These are phyloP conservation scores for Zele albiditarsus DNA, from an alignment of 2,888 invertebrate genomes.

Conservation along the genomic window DNA sequence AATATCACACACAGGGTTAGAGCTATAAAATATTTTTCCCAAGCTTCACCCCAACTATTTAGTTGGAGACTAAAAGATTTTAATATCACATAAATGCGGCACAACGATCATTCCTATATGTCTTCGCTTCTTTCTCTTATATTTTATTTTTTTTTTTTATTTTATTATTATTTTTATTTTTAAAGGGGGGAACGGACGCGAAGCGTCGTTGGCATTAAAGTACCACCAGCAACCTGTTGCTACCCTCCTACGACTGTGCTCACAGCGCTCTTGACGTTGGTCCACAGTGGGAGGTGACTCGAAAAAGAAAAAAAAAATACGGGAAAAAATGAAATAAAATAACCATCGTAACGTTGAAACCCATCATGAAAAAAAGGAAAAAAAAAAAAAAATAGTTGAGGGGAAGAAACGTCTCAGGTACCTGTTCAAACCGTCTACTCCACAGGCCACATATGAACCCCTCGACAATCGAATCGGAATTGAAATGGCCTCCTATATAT, in stretches of 20 bases:
- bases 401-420: constrained; percentile 38
- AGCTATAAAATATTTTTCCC: background rate
- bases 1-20: background rate
- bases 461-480: constrained; percentile 52
- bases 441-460: constrained; percentile 32
- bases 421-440: constrained; percentile 36
- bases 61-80: background rate
- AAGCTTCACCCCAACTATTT: background rate
- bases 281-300: constrained; percentile 30
- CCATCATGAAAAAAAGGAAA: constrained; percentile 44
- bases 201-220: constrained; percentile 38
- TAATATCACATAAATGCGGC: background rate
- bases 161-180: background rate
- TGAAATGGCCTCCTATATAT: constrained; percentile 46
- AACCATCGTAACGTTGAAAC: constrained; percentile 54
- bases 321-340: constrained; percentile 52
- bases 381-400: constrained; percentile 36
- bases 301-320: constrained; percentile 31
- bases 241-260: constrained; percentile 57
- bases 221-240: constrained; percentile 61
- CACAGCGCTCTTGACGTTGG: background rate
- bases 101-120: background rate
- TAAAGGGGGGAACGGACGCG: background rate
- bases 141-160: background rate
- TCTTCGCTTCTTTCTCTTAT: background rate